Percentiles rank a stretch among this genome's conserved stretches.
These are phyloP conservation scores for Catharus bicknelli DNA, from an alignment of 2,113 vertebrate genomes.

Conservation along the genomic window DNA sequence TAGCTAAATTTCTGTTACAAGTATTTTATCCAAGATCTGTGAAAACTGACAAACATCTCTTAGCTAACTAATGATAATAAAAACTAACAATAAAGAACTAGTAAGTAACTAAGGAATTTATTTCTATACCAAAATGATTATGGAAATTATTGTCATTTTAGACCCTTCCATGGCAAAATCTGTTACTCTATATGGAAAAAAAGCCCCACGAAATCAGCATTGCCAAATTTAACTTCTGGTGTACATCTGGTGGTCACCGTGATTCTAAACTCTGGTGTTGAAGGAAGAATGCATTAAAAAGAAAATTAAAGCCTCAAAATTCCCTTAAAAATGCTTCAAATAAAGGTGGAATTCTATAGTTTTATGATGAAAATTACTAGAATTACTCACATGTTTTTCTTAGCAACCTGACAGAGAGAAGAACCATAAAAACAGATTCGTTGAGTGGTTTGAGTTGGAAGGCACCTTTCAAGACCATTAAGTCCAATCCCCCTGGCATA, in stretches of 20 bases:
- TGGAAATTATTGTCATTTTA: not conserved
- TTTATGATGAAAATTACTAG: not conserved
- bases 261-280: not conserved
- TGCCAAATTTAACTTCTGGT: not conserved
- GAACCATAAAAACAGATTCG: not conserved
- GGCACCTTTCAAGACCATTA: not conserved
- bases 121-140: not conserved
- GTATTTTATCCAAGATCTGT: not conserved
- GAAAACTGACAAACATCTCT: not conserved
- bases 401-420: not conserved
- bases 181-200: not conserved
- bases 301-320: not conserved
- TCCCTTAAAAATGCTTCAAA: not conserved
- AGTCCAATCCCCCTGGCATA: too few species aligned
- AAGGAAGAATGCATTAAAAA: not conserved
- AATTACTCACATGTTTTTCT: not conserved
- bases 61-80: not conserved
- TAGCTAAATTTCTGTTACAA: not conserved
- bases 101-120: not conserved
- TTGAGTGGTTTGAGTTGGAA: not conserved
- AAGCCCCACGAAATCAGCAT: rapidly evolving
- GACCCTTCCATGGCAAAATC: not conserved
- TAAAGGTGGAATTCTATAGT: not conserved
- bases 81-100: not conserved
- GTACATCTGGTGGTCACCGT: not conserved